Percentiles rank a stretch among this genome's conserved stretches.
Conservation (phyloP, 2,888 invertebrate species). For the Hyles lineata region DNA sequence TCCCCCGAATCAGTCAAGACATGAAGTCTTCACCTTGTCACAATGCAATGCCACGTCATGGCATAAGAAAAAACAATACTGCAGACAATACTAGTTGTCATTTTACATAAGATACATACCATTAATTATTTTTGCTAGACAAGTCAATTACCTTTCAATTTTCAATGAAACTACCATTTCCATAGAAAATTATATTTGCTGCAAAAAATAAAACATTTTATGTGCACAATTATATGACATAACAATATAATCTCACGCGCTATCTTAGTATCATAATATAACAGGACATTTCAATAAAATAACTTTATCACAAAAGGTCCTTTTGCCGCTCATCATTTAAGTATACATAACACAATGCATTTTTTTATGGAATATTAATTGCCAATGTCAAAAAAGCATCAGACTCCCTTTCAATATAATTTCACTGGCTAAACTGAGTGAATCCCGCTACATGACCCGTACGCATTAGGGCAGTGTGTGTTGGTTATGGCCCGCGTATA, state of each 20-base stretch:
- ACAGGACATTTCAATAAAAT: background rate
- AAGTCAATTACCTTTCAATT: slow-evolving; percentile 16
- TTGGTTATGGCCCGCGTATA: slow-evolving; percentile 71
- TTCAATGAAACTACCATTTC: background rate
- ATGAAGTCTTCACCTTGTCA: background rate
- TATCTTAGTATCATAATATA: background rate
- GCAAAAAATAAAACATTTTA: background rate
- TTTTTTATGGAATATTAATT: slow-evolving; percentile 26
- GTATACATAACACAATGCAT: background rate
- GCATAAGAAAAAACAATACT: background rate
- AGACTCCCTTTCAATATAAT: slow-evolving; percentile 85
- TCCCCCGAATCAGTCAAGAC: background rate
- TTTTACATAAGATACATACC: background rate
- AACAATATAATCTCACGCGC: background rate
- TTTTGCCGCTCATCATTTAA: background rate
- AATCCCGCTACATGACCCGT: slow-evolving; percentile 84
- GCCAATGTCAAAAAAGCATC: slow-evolving; percentile 77
- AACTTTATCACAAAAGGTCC: background rate
- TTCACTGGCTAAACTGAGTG: slow-evolving; percentile 83
- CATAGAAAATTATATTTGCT: no score
- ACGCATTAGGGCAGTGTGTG: slow-evolving; percentile 85
- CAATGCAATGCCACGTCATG: background rate
- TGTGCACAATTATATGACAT: background rate
- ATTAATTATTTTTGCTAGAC: slow-evolving; percentile 19
- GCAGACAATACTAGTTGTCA: background rate